phyloP scores from a whole-genome alignment of 2,888 invertebrate genomes.

The Drosophila lacicola region DNA sequence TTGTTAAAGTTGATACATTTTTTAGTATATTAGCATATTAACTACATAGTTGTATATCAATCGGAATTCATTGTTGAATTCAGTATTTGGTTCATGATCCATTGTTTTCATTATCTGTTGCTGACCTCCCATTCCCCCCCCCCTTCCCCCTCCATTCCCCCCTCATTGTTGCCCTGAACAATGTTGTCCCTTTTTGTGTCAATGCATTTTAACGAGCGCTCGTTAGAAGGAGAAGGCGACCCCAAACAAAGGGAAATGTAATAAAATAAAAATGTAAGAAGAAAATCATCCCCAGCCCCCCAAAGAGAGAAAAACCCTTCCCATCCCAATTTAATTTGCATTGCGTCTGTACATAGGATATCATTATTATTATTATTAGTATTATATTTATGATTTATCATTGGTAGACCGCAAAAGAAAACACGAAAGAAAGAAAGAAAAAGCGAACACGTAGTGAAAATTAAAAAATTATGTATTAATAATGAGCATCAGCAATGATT shows the following conservation, averaged over 20 bases:
- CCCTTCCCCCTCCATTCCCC: too few species aligned
- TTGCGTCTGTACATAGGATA: slow-evolving; percentile 52
- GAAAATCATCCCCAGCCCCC: slow-evolving; percentile 1
- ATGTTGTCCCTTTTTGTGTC: slow-evolving; percentile 74
- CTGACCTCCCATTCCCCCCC: slow-evolving; percentile 19
- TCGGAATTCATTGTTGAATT: too few species aligned
- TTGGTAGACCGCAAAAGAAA: slow-evolving; percentile 32
- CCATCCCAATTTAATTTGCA: slow-evolving; percentile 53
- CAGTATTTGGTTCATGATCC: slow-evolving; percentile 73
- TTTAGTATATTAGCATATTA: slow-evolving; percentile 61
- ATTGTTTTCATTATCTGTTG: slow-evolving; percentile 78
- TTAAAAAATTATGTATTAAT: slow-evolving; percentile 56
- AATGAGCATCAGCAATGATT: slow-evolving; percentile 64
- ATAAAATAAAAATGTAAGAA: slow-evolving; percentile 55
- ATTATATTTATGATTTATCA: slow-evolving; percentile 34
- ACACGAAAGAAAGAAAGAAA: neutral
- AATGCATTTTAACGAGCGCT: slow-evolving; percentile 77
- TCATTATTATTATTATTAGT: slow-evolving; percentile 36
- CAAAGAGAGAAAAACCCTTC: neutral
- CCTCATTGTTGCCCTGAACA: slow-evolving; percentile 27
- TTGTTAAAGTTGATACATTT: slow-evolving; percentile 78
- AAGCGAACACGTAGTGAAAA: slow-evolving; percentile 51
- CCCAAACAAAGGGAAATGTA: slow-evolving; percentile 69
- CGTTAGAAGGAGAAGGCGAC: slow-evolving; percentile 55
- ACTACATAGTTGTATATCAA: slow-evolving; percentile 46